Evolutionary conservation across 2,888 invertebrate genomes (phyloP).

Genomic region (Cheilosia vernalis): DNA sequence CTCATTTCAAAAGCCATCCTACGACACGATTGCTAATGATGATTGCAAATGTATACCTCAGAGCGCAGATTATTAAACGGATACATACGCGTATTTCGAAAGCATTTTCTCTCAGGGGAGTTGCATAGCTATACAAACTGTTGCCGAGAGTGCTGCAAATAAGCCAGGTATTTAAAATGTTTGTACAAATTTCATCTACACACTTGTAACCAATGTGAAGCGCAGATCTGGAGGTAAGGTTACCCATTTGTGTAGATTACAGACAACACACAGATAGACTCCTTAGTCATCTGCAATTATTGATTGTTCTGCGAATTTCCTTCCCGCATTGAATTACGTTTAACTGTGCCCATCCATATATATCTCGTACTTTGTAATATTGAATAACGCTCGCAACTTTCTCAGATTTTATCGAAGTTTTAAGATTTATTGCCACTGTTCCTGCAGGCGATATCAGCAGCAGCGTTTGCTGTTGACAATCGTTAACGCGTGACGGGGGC

Average conservation of each 20-base stretch:
- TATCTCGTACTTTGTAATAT: conserved; percentile 26
- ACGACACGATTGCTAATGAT: neutral
- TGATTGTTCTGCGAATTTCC: conserved; percentile 29
- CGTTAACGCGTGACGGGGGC: neutral
- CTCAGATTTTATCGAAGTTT: conserved; percentile 47
- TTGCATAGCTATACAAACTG: too few species aligned
- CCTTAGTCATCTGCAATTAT: neutral
- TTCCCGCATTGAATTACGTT: neutral
- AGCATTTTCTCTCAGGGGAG: too few species aligned
- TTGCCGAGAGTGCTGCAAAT: too few species aligned
- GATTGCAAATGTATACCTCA: neutral
- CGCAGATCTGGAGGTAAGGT: too few species aligned
- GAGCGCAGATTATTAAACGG: too few species aligned
- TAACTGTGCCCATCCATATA: conserved; percentile 3
- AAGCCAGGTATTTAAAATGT: too few species aligned
- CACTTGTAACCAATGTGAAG: too few species aligned
- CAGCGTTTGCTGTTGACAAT: conserved; percentile 39
- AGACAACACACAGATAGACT: too few species aligned
- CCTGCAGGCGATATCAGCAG: conserved; percentile 34
- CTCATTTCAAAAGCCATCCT: neutral
- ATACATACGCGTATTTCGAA: too few species aligned
- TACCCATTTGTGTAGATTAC: too few species aligned
- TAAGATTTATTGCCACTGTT: conserved; percentile 51
- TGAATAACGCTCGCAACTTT: conserved; percentile 58
- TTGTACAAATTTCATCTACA: too few species aligned